Evolutionary conservation across 2,797 vertebrate species (phyloP).

Genomic region (Galago senegalensis): DNA sequence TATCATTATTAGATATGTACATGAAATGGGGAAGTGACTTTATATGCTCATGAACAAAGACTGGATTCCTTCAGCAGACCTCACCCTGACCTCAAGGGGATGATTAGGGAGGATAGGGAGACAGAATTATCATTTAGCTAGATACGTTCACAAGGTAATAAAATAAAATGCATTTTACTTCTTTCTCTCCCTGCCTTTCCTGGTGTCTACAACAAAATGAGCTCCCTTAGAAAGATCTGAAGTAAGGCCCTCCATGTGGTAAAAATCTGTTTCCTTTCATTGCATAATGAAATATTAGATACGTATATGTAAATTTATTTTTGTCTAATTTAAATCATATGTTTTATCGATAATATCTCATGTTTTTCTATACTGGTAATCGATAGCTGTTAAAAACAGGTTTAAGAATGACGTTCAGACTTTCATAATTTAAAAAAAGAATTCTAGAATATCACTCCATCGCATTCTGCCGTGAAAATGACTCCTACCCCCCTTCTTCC

Average conservation of each 20-base stretch:
- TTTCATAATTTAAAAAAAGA: constrained; percentile 1
- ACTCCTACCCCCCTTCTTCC: neutral
- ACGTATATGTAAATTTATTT: constrained; percentile 6
- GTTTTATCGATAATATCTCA: neutral
- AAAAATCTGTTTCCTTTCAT: constrained; percentile 6
- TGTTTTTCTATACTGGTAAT: neutral
- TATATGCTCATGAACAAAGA: neutral
- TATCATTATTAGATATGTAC: neutral
- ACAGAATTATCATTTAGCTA: neutral
- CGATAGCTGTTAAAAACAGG: neutral
- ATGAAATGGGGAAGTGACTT: neutral
- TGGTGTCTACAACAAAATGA: neutral
- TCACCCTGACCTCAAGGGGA: neutral
- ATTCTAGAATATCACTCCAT: neutral
- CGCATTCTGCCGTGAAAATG: constrained; percentile 24
- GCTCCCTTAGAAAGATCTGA: neutral
- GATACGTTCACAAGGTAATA: constrained; percentile 18
- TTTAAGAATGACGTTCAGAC: neutral
- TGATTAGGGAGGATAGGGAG: neutral
- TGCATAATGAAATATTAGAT: constrained; percentile 23
- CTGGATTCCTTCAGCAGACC: neutral
- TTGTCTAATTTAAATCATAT: neutral
- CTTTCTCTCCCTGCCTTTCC: neutral
- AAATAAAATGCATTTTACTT: neutral
- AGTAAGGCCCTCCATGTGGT: neutral